A percentile compares a stretch with the other conserved stretches of the same genome.
These are phyloP conservation scores for Pristiophorus japonicus DNA, from an alignment of 2,113 vertebrate genomes.

Conservation along the genomic window DNA sequence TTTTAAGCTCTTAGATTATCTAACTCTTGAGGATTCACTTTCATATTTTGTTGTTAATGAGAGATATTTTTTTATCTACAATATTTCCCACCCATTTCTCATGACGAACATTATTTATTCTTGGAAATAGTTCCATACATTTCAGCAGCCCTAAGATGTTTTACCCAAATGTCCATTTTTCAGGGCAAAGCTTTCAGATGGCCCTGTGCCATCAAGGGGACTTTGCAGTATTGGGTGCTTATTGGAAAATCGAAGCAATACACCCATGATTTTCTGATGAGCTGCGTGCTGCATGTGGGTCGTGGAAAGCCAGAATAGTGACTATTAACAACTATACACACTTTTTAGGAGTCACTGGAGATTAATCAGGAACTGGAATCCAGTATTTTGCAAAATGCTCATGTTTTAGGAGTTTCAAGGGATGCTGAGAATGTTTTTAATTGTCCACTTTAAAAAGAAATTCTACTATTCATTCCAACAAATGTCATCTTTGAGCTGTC, in stretches of 20 bases:
- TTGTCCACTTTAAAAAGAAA: too few species aligned
- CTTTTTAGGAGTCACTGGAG: neutral
- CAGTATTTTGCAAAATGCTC: neutral
- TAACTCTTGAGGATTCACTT: neutral
- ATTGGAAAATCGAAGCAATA: neutral
- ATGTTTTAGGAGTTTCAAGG: neutral
- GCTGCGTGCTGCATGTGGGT: neutral
- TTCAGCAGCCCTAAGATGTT: neutral
- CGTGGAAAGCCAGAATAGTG: neutral
- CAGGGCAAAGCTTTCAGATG: neutral
- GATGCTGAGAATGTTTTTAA: neutral
- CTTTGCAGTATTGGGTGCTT: neutral
- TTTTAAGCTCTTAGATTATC: neutral
- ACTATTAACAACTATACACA: neutral
- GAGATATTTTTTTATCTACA: neutral
- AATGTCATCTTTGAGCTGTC: too few species aligned
- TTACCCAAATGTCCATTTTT: neutral
- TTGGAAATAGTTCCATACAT: constrained; percentile 36
- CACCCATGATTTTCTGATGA: neutral
- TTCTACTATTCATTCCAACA: too few species aligned
- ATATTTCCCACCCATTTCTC: neutral
- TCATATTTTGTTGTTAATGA: neutral
- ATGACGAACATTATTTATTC: constrained; percentile 39
- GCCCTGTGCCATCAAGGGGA: neutral
- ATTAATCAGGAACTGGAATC: neutral